Evolutionary conservation across 2,113 vertebrate genomes (phyloP).

Genomic region (Caranx melampygus): DNA sequence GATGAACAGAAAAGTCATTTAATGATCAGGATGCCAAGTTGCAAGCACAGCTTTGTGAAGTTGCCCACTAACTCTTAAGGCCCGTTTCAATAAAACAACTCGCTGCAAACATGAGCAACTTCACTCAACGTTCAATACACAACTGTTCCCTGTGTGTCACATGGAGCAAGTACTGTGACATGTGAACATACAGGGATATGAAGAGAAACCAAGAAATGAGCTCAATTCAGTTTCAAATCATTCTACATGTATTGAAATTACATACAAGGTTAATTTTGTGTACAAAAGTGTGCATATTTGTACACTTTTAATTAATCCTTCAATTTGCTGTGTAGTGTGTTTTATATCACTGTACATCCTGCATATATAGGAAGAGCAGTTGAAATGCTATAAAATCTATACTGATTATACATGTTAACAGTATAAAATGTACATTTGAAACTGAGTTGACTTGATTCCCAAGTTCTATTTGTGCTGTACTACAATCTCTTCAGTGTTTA

Average conservation of each 20-base stretch:
- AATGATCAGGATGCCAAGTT: slow-evolving; percentile 43
- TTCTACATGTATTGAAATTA: not conserved
- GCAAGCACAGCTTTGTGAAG: slow-evolving; percentile 66
- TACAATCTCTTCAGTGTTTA: slow-evolving; percentile 54
- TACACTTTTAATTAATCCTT: not conserved
- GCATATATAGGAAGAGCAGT: not conserved
- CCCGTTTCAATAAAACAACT: slow-evolving; percentile 1
- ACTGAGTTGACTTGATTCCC: slow-evolving; percentile 67
- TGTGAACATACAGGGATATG: slow-evolving; percentile 69
- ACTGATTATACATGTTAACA: not conserved
- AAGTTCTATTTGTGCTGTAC: slow-evolving; percentile 64
- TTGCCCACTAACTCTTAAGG: slow-evolving; percentile 39
- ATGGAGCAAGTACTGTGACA: slow-evolving; percentile 44
- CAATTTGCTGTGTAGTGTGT: not conserved
- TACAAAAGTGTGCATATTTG: not conserved
- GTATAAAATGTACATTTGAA: slow-evolving; percentile 51
- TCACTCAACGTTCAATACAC: slow-evolving; percentile 54
- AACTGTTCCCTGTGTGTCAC: slow-evolving; percentile 65
- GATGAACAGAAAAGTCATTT: slow-evolving; percentile 49
- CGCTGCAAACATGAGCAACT: slow-evolving; percentile 61
- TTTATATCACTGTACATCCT: not conserved
- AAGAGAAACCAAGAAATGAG: slow-evolving; percentile 30
- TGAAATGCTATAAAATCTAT: not conserved
- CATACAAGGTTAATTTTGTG: not conserved
- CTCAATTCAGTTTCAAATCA: slow-evolving; percentile 65